Conservation (phyloP, 2,113 vertebrate genomes). For the Mastomys coucha region DNA sequence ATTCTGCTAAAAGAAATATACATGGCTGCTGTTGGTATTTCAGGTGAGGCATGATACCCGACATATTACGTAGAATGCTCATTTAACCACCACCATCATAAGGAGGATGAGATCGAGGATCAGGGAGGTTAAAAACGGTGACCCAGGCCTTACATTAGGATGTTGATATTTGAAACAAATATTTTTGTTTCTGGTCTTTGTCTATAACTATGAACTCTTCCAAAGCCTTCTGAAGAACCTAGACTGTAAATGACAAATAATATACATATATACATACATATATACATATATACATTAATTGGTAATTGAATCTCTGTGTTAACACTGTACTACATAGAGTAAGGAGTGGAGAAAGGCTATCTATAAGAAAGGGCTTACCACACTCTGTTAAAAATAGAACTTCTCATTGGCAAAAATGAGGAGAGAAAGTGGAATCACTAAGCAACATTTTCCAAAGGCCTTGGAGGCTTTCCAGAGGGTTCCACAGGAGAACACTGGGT, state of each 20-base stretch:
- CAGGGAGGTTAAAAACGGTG: background rate
- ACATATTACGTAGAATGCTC: background rate
- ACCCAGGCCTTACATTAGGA: background rate
- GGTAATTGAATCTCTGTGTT: background rate
- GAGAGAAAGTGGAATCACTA: background rate
- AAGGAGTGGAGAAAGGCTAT: background rate
- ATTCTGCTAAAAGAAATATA: background rate
- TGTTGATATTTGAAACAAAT: background rate
- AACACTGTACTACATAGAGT: background rate
- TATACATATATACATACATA: background rate
- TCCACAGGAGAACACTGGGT: background rate
- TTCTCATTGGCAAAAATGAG: background rate
- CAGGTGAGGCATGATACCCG: background rate
- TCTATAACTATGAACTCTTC: background rate
- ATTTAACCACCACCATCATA: background rate
- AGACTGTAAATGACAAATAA: background rate
- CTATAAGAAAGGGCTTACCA: background rate
- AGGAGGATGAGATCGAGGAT: background rate
- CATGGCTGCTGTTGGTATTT: background rate
- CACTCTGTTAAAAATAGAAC: background rate
- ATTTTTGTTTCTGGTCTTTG: background rate
- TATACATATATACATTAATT: background rate
- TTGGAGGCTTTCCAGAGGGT: background rate
- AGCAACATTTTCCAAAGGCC: background rate
- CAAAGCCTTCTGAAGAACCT: conserved; percentile 4